Conservation (phyloP, 1,140 invertebrate genomes). For the Zophobas morio region DNA sequence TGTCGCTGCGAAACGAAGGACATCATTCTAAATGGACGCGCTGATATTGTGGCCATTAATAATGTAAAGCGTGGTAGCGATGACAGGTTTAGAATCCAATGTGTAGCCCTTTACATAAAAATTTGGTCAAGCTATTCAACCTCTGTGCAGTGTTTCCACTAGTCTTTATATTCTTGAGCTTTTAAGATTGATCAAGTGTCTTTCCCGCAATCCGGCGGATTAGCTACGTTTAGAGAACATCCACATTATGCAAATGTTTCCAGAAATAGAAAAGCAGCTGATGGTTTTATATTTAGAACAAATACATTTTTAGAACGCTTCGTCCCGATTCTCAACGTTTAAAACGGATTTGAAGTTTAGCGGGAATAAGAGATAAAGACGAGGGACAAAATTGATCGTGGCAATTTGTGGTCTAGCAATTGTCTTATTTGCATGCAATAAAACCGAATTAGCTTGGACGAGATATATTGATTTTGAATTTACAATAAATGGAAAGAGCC, state of each 20-base stretch:
- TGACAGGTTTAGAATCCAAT: slow-evolving; percentile 32
- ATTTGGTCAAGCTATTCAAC: slow-evolving; percentile 5
- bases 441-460: slow-evolving; percentile 1
- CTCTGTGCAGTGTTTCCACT: background rate
- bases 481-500: background rate
- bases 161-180: background rate
- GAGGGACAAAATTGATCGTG: slow-evolving; percentile 10
- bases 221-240: too few relatives aligned
- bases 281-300: too few relatives aligned
- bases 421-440: slow-evolving; percentile 30
- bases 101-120: slow-evolving; percentile 35
- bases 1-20: slow-evolving; percentile 14
- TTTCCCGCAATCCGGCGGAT: too few relatives aligned
- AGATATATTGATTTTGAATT: slow-evolving; percentile 7
- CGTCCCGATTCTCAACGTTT: too few relatives aligned
- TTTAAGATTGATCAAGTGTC: too few relatives aligned
- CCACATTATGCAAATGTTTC: too few relatives aligned
- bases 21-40: slow-evolving; percentile 36
- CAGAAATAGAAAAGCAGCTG: too few relatives aligned
- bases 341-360: too few relatives aligned
- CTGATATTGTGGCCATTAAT: slow-evolving; percentile 40
- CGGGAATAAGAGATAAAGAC: too few relatives aligned
- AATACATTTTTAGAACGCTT: too few relatives aligned
- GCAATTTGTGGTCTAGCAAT: slow-evolving; percentile 20
- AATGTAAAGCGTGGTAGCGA: slow-evolving; percentile 34